phyloP scores from a whole-genome alignment of 2,113 vertebrate species.

The Bos indicus region DNA sequence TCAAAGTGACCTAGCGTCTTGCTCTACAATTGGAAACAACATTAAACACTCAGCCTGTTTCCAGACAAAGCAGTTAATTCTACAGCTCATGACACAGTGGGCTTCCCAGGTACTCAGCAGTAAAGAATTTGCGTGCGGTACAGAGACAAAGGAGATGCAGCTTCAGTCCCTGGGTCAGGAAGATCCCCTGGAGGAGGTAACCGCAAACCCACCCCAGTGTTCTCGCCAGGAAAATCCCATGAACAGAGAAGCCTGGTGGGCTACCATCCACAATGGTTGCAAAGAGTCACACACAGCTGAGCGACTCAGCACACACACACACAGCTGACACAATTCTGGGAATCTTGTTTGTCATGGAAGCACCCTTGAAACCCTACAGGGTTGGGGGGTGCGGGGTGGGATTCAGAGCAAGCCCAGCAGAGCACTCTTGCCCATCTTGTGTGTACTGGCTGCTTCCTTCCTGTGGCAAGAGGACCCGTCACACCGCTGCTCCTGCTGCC shows the following conservation, averaged over 20 bases:
- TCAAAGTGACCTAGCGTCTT: background rate
- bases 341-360: background rate
- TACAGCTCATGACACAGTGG: background rate
- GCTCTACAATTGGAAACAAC: background rate
- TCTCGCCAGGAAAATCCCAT: background rate
- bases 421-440: too few relatives aligned
- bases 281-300: background rate
- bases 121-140: background rate
- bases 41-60: background rate
- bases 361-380: background rate
- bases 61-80: background rate
- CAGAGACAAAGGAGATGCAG: background rate
- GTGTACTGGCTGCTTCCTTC: background rate
- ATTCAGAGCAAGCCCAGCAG: background rate
- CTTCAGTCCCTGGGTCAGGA: background rate
- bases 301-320: background rate
- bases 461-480: background rate
- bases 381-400: accelerated
- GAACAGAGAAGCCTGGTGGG: background rate
- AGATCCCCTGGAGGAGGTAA: background rate
- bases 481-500: background rate
- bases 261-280: background rate
- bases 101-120: background rate
- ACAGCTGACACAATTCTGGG: background rate
- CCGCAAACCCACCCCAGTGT: background rate